phyloP scores from a whole-genome alignment of 1,140 invertebrate genomes.

The Euura lappo region DNA sequence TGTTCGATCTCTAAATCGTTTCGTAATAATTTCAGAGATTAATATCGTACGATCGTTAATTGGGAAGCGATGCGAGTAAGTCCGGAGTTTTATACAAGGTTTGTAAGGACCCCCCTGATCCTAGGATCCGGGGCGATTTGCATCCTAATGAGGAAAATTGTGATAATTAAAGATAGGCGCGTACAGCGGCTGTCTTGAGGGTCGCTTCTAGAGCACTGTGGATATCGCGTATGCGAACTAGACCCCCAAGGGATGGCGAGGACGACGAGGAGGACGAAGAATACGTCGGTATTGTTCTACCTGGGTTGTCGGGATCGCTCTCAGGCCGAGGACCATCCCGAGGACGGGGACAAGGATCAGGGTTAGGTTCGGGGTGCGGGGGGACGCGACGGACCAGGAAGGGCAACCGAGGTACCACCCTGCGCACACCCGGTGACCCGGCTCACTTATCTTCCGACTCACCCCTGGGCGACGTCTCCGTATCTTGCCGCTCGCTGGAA shows the following conservation, averaged over 20 bases:
- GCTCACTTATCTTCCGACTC: conserved; percentile 58
- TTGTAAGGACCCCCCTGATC: background rate
- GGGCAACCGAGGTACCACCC: conserved; percentile 43
- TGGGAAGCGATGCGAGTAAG: too few relatives aligned
- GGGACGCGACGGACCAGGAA: conserved; percentile 46
- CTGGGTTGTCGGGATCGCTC: background rate
- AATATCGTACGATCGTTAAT: too few relatives aligned
- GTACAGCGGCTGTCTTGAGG: conserved; percentile 34
- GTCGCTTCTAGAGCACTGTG: conserved; percentile 42
- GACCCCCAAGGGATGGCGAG: conserved; percentile 30
- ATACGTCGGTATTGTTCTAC: conserved; percentile 20
- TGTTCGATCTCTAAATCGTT: too few relatives aligned
- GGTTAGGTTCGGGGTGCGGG: conserved; percentile 43
- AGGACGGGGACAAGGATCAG: conserved; percentile 15
- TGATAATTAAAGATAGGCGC: conserved; percentile 40
- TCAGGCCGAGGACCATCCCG: background rate
- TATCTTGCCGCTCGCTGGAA: conserved; percentile 56
- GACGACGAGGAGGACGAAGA: background rate
- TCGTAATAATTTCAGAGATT: too few relatives aligned
- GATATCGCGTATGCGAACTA: conserved; percentile 41
- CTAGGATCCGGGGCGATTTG: background rate
- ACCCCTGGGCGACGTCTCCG: conserved; percentile 50
- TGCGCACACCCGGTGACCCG: conserved; percentile 52
- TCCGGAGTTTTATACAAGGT: background rate
- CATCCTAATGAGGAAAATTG: background rate